Base-by-base conservation (phyloP, 2,797 vertebrate species). In the Poecile montanus region DNA sequence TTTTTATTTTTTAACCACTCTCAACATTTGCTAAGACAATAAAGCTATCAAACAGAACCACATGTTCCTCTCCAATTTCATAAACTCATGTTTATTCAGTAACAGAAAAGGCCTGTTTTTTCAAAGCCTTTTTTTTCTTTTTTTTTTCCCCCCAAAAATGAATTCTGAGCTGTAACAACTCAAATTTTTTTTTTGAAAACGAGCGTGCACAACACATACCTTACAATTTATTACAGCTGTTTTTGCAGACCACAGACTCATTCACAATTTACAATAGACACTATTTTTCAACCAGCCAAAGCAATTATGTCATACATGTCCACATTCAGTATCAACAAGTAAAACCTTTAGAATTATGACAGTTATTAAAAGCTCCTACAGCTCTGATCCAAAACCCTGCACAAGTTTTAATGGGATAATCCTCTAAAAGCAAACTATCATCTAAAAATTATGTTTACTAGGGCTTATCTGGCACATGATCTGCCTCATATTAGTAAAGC, bases 361-460 rank as follows among this genome's bases (percentile, higher is more conserved):
- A 3, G 76, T 73, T 78, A 79, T 91, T 88, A 95, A 92, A 93
- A 94, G 71, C 45, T 93, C 42, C 75, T 79, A 34, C 45, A 86
- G 89, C n/a, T 70, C 76, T 70, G 76, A 13, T 86, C 51, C 53
- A 74, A 89, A 93, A 44, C 11, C 36, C 50, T 54, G 60, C 63
- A 10, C 26, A 60, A 70, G 51, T 88, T 92, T 94, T 79, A 75
- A 88, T 53, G 34, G 34, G 67, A 75, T 76, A 84, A 93, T 73
- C 63, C 53, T 71, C 48, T 73, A 83, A 92, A 95, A 95, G 92
- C 70, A 95, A 89, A 93, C 84, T 65, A 67, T 88, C 63, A 56
- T 67, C 83, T 76, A 50, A 57, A 84, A 96, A 67, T 88, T 88
- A 88, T 27, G 62, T 91, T 95, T 82, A 67, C 51, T 23, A 57